Percentiles rank a stretch among this genome's conserved stretches.
Conservation (phyloP, 2,888 invertebrate genomes). For the Caenorhabditis becei region DNA sequence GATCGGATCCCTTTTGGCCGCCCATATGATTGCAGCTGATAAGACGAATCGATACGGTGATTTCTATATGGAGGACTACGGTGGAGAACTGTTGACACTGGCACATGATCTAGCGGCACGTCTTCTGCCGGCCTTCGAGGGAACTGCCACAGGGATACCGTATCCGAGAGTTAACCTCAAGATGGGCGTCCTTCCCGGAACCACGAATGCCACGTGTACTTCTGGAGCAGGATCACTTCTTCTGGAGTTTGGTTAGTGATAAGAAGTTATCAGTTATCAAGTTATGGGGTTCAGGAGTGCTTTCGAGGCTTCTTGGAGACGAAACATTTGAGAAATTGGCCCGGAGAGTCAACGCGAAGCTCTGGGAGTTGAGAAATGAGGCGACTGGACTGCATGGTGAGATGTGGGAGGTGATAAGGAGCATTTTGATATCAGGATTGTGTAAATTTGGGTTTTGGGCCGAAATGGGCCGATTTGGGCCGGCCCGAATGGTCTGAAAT, state of each 20-base stretch:
- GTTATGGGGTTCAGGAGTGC: slow-evolving; percentile 52
- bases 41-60: slow-evolving; percentile 84
- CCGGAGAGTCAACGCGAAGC: slow-evolving; percentile 84
- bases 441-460: too few relatives aligned
- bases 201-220: slow-evolving; percentile 85
- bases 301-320: slow-evolving; percentile 84
- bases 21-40: slow-evolving; percentile 85
- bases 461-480: too few relatives aligned
- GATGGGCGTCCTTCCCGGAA: slow-evolving; percentile 83
- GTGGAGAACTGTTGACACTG: slow-evolving; percentile 85
- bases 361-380: slow-evolving; percentile 85
- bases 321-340: slow-evolving; percentile 85
- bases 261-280: too few relatives aligned
- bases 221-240: slow-evolving; percentile 86
- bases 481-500: too few relatives aligned
- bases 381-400: slow-evolving; percentile 85
- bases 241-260: slow-evolving; percentile 84
- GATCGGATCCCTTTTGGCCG: slow-evolving; percentile 85
- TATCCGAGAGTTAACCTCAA: slow-evolving; percentile 84
- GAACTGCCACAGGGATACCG: slow-evolving; percentile 84
- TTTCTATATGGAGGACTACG: slow-evolving; percentile 64
- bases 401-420: slow-evolving; percentile 16
- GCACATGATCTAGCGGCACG: slow-evolving; percentile 86
- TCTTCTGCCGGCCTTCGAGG: slow-evolving; percentile 85
- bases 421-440: not conserved